Evolutionary conservation across 2,113 vertebrate genomes (phyloP).

Genomic region (Macrotis lagotis): DNA sequence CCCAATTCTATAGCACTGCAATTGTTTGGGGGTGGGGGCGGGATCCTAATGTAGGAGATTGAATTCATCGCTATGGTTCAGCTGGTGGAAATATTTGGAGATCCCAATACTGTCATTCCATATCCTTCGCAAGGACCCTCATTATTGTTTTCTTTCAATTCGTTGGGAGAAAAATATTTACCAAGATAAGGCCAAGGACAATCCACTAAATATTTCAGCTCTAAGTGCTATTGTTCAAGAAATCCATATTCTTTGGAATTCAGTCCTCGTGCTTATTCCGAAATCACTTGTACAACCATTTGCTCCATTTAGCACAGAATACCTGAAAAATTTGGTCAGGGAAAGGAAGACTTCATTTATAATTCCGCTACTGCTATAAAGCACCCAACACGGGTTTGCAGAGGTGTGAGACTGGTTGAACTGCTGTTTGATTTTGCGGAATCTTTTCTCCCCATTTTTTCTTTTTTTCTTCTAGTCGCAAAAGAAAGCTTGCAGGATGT

Average conservation of each 20-base stretch:
- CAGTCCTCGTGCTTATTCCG: background rate
- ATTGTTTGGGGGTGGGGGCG: no score
- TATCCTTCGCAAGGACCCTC: background rate
- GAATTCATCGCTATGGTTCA: background rate
- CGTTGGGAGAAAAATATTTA: background rate
- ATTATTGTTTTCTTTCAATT: background rate
- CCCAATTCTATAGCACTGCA: background rate
- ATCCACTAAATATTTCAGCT: background rate
- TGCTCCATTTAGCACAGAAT: background rate
- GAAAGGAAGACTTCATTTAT: background rate
- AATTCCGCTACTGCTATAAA: background rate
- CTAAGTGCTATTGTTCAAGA: background rate
- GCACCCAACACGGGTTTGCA: background rate
- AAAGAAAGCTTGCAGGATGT: background rate
- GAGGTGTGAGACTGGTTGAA: background rate
- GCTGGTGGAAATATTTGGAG: background rate
- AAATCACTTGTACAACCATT: background rate
- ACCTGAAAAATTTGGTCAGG: background rate
- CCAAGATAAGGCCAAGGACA: background rate
- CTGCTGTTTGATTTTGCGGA: background rate
- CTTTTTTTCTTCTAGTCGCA: background rate
- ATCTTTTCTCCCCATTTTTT: background rate
- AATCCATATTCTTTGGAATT: background rate
- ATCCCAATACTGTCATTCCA: background rate
- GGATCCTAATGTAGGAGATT: background rate